Percentiles rank a stretch among this genome's conserved stretches.
Evolutionary conservation across 2,888 invertebrate genomes (phyloP).

Genomic region (Epistrophe grossulariae): DNA sequence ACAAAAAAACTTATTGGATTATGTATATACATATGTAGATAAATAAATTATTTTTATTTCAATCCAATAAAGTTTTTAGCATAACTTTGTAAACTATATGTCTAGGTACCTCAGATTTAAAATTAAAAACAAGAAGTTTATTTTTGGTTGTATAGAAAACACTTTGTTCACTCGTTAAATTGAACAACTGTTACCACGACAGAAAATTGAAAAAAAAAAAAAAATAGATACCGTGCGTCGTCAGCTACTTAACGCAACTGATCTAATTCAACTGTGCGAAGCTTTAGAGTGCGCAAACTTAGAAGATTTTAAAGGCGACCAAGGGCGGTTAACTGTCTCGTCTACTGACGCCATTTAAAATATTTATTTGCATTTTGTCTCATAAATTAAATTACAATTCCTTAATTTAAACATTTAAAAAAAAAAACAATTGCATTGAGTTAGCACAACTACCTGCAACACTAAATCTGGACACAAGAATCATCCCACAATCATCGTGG

Average conservation of each 20-base stretch:
- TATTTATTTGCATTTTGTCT: slow-evolving; percentile 44
- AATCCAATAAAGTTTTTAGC: not conserved
- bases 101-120: slow-evolving; percentile 11
- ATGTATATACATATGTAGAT: too few species aligned
- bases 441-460: slow-evolving; percentile 68
- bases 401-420: slow-evolving; percentile 14
- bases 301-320: not conserved
- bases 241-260: slow-evolving; percentile 56
- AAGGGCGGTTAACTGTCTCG: slow-evolving; percentile 66
- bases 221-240: too few species aligned
- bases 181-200: slow-evolving; percentile 65
- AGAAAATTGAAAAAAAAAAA: slow-evolving; percentile 12
- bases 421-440: slow-evolving; percentile 27
- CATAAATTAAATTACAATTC: slow-evolving; percentile 55
- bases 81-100: not conserved
- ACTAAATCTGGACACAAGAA: slow-evolving; percentile 66
- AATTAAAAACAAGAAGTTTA: not conserved
- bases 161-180: slow-evolving; percentile 58
- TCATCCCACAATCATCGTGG: slow-evolving; percentile 61
- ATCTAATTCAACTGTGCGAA: slow-evolving; percentile 49
- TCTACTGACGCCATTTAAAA: slow-evolving; percentile 39
- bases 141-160: slow-evolving; percentile 38
- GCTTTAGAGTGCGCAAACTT: slow-evolving; percentile 6
- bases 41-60: too few species aligned
- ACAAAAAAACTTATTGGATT: not conserved